phyloP scores from a whole-genome alignment of 1,140 invertebrate species.

The Panulirus ornatus region DNA sequence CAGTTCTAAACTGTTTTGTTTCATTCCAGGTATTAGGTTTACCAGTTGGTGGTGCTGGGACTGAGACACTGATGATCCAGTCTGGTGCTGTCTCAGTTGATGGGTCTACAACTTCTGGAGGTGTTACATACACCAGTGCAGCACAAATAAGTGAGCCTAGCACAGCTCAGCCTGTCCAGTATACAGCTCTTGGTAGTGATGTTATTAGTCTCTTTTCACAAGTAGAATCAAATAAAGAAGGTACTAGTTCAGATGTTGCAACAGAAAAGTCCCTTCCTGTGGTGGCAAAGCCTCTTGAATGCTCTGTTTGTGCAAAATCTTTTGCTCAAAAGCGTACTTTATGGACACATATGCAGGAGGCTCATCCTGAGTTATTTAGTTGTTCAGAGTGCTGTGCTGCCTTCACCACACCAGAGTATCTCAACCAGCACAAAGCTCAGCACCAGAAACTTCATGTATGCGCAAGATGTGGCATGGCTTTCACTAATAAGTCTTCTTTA shows the following conservation, averaged over 20 bases:
- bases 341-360: constrained; percentile 54
- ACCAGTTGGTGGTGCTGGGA: constrained; percentile 45
- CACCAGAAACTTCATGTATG: constrained; percentile 68
- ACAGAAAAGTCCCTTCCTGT: constrained; percentile 42
- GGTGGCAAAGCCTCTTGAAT: constrained; percentile 60
- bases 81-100: constrained; percentile 56
- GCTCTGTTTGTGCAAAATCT: constrained; percentile 61
- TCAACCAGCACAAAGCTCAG: constrained; percentile 47
- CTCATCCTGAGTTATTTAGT: constrained; percentile 52
- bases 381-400: constrained; percentile 61
- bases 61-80: constrained; percentile 64
- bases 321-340: constrained; percentile 68
- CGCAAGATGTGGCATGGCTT: constrained; percentile 59
- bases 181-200: constrained; percentile 55
- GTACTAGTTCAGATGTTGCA: constrained; percentile 35
- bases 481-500: constrained; percentile 54
- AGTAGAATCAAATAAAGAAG: constrained; percentile 49
- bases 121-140: constrained; percentile 26
- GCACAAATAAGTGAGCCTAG: constrained; percentile 33
- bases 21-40: constrained; percentile 58
- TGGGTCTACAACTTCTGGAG: constrained; percentile 35
- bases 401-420: constrained; percentile 52
- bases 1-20: too few relatives aligned
- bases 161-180: constrained; percentile 58
- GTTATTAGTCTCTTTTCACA: constrained; percentile 66